These are phyloP conservation scores for Tupaia chinensis DNA, from an alignment of 2,113 vertebrate species.

Conservation along the genomic window DNA sequence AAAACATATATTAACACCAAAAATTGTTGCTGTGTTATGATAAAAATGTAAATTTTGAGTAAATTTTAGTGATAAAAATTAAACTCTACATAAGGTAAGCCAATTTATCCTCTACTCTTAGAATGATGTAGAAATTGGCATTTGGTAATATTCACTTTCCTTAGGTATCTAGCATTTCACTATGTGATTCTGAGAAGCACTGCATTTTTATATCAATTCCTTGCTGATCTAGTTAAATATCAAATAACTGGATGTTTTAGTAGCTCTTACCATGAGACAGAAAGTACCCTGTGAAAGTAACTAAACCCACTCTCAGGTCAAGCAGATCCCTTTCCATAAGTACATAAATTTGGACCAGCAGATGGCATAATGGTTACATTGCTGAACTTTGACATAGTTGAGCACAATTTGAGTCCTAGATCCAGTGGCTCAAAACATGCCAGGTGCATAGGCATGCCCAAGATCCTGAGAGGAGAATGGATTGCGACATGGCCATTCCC, in stretches of 20 bases:
- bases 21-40: not conserved
- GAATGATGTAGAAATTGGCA: not conserved
- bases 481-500: too few species aligned
- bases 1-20: slow-evolving; percentile 4
- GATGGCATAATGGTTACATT: too few species aligned
- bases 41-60: not conserved
- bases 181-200: not conserved
- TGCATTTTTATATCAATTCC: not conserved
- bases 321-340: not conserved
- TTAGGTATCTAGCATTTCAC: not conserved
- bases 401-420: too few species aligned
- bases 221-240: slow-evolving; percentile 25
- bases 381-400: too few species aligned
- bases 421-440: too few species aligned
- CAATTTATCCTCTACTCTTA: not conserved
- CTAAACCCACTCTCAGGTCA: not conserved
- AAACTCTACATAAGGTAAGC: not conserved
- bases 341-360: not conserved
- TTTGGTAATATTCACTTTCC: not conserved
- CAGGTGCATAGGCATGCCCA: too few species aligned
- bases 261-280: not conserved
- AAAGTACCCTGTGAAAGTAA: not conserved
- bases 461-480: too few species aligned
- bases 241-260: slow-evolving; percentile 6
- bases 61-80: slow-evolving; percentile 4